Conservation (phyloP, 2,113 vertebrate species). For the Silurus asotus region DNA sequence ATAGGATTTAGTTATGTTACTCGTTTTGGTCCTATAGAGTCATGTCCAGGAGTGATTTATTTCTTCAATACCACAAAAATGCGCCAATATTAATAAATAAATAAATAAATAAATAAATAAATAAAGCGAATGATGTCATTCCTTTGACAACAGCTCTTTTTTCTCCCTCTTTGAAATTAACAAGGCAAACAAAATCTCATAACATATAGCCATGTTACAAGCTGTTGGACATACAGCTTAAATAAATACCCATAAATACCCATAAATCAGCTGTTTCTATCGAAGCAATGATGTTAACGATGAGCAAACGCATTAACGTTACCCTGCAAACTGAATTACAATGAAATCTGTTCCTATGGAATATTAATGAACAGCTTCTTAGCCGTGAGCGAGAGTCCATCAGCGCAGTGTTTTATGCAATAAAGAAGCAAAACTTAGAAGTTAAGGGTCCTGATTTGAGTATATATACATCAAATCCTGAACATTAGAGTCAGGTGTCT, state of each 20-base stretch:
- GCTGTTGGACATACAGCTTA: not conserved
- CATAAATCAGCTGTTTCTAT: too few species aligned
- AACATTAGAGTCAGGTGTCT: not conserved
- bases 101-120: not conserved
- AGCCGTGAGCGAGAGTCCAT: not conserved
- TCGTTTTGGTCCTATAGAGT: not conserved
- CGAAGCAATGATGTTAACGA: not conserved
- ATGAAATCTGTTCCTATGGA: not conserved
- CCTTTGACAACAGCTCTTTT: not conserved
- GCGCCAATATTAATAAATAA: not conserved
- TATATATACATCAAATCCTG: not conserved
- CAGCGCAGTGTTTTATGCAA: not conserved
- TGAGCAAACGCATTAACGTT: not conserved
- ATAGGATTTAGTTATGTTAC: not conserved
- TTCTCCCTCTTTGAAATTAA: not conserved
- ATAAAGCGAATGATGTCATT: not conserved
- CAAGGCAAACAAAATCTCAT: not conserved
- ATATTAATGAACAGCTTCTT: not conserved
- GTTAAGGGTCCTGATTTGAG: not conserved
- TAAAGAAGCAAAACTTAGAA: not conserved
- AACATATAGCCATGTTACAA: not conserved
- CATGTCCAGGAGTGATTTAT: not conserved
- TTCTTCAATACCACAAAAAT: not conserved
- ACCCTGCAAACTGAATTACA: not conserved
- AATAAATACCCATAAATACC: not conserved